Base-by-base conservation (phyloP, 2,888 invertebrate genomes). In the Loripinus fragilis region DNA sequence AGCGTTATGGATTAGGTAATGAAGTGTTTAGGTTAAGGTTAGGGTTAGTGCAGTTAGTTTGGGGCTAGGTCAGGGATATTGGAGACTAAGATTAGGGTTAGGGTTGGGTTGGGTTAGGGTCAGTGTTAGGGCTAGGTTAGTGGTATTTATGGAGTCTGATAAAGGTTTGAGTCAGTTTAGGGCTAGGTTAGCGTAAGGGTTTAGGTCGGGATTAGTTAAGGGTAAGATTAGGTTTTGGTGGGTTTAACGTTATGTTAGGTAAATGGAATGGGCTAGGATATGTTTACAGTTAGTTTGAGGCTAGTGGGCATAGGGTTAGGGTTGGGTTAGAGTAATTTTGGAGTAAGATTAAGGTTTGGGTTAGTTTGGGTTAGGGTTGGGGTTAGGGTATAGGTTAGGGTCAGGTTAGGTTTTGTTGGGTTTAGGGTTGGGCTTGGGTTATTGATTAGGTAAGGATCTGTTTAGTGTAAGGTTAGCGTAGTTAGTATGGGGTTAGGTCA, bases 401-500 rank as follows among this genome's bases (percentile, higher is more conserved):
- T 78, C 71, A 71, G 82, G 76, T 78, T 74, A 71, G 82, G 81
- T 65, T 78, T 78, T 72, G 73, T 74, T 71, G 68, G 78, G 74
- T 52, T 70, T 74, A 71, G 78, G 78, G 71, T 78, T 71, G 72
- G 80, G 83, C 81, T 70, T 67, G 81, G 79, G 73, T 74, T 70
- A 71, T 68, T 68, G 71, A 73, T 73, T 74, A 79, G 87, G n/a
- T 83, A 81, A 76, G 76, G 67, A 81, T 80, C 71, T 85, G 87
- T 74, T 78, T 78, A 71, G 80, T 80, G 76, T 78, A 76, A 76
- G 80, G 78, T 84, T 86, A 74, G 81, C 85, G 80, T 80, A 78
- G 74, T 83, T 60, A 71, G 83, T 78, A 74, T 80, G 74, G 77
- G 81, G 86, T 77, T 84, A 78, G 76, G 82, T 68, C 70, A 71